Conservation (phyloP, 2,113 vertebrate genomes). For the Harpagus bidentatus region DNA sequence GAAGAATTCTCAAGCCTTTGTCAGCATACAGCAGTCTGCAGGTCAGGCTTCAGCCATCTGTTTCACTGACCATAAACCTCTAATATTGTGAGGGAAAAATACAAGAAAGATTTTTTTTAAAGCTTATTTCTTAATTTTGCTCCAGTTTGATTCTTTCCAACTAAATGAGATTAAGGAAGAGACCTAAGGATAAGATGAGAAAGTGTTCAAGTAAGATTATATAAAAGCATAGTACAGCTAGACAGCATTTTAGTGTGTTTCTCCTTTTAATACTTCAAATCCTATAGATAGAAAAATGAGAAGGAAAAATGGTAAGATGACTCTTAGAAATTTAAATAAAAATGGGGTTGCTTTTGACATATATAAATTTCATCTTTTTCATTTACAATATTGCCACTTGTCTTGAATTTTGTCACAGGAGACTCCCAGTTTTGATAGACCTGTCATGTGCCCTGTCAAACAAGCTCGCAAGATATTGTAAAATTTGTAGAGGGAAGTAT, state of each 20-base stretch:
- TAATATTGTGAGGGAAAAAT: background rate
- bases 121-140: background rate
- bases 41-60: background rate
- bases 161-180: background rate
- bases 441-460: conserved; percentile 45
- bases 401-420: conserved; percentile 23
- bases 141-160: background rate
- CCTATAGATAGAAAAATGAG: background rate
- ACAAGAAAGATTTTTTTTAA: background rate
- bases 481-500: background rate
- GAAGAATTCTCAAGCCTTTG: background rate
- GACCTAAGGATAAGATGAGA: background rate
- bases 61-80: background rate
- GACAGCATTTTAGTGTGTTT: background rate
- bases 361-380: background rate
- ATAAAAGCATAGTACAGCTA: background rate
- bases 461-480: background rate
- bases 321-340: background rate
- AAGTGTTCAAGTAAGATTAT: background rate
- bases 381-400: conserved; percentile 9
- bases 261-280: background rate
- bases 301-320: background rate
- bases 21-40: background rate
- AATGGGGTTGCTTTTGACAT: background rate
- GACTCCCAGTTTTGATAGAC: conserved; percentile 54